phyloP scores from a whole-genome alignment of 2,113 vertebrate genomes.

The Aldabrachelys gigantea region DNA sequence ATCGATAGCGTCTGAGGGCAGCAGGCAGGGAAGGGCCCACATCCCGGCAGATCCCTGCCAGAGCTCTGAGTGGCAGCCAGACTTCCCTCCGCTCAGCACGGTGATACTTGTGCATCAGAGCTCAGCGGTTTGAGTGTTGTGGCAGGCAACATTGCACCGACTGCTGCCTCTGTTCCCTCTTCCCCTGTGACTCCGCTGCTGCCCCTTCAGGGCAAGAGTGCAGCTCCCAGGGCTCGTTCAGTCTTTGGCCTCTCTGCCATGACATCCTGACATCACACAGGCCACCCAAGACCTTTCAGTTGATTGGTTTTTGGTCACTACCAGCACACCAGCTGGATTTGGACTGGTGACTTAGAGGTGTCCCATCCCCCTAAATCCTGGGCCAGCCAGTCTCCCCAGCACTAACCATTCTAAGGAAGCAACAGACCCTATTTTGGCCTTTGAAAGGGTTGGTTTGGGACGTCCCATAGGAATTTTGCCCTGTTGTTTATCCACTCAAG shows the following conservation, averaged over 20 bases:
- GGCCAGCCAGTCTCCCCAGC: accelerated
- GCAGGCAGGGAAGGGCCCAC: background rate
- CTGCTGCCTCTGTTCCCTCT: background rate
- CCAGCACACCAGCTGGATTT: background rate
- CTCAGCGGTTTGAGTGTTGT: background rate
- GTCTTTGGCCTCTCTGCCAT: background rate
- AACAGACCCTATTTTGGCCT: background rate
- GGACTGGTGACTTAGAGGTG: background rate
- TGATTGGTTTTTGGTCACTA: background rate
- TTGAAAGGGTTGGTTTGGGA: background rate
- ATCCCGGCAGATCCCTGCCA: background rate
- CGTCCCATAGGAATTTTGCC: background rate
- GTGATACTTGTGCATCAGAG: background rate
- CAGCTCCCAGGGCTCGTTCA: background rate
- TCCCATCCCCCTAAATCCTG: background rate
- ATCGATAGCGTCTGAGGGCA: background rate
- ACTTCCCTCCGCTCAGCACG: background rate
- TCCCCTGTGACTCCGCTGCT: background rate
- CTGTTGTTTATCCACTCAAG: background rate
- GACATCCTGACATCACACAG: background rate
- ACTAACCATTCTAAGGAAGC: background rate
- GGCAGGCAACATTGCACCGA: background rate
- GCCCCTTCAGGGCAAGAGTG: background rate
- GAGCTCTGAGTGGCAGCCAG: background rate
- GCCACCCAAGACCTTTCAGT: background rate